Conservation (phyloP, 2,797 vertebrate species). For the Atherinosoma microstoma region DNA sequence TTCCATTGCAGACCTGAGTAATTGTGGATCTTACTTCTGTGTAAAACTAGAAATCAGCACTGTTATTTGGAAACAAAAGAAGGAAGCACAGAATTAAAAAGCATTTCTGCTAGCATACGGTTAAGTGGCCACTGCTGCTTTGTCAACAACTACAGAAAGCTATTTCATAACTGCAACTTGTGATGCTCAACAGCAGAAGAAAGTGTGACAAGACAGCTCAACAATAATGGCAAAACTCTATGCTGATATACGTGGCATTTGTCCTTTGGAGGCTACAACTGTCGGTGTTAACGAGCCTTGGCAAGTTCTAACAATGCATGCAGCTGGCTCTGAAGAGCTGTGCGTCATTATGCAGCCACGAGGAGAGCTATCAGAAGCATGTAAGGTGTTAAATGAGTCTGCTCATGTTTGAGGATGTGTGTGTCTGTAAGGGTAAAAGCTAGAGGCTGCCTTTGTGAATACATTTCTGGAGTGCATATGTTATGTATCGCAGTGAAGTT, state of each 20-base stretch:
- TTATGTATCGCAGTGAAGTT: constrained; percentile 44
- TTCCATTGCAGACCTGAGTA: constrained; percentile 27
- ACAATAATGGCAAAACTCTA: constrained; percentile 38
- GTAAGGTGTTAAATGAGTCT: constrained; percentile 76
- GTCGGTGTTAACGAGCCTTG: constrained; percentile 86
- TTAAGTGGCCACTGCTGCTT: constrained; percentile 59
- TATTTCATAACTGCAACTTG: constrained; percentile 77
- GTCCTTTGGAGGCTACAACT: constrained; percentile 86
- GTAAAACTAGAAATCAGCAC: constrained; percentile 37
- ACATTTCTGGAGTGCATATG: constrained; percentile 37
- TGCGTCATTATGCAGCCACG: constrained; percentile 77
- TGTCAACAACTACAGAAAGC: constrained; percentile 76
- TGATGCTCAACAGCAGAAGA: constrained; percentile 73
- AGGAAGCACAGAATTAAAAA: constrained; percentile 48
- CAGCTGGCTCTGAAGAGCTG: constrained; percentile 82
- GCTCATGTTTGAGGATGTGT: constrained; percentile 67
- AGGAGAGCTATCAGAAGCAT: constrained; percentile 73
- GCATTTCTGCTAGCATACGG: constrained; percentile 18
- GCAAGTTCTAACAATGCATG: constrained; percentile 84
- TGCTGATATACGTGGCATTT: constrained; percentile 83
- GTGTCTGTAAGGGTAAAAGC: constrained; percentile 36
- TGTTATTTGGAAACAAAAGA: constrained; percentile 53
- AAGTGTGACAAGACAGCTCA: constrained; percentile 78
- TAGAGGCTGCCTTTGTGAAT: constrained; percentile 33
- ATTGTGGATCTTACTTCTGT: constrained; percentile 22